Percentiles rank a stretch among this genome's conserved stretches.
Evolutionary conservation across 2,888 invertebrate genomes (phyloP).

Genomic region (Cephus runcator): DNA sequence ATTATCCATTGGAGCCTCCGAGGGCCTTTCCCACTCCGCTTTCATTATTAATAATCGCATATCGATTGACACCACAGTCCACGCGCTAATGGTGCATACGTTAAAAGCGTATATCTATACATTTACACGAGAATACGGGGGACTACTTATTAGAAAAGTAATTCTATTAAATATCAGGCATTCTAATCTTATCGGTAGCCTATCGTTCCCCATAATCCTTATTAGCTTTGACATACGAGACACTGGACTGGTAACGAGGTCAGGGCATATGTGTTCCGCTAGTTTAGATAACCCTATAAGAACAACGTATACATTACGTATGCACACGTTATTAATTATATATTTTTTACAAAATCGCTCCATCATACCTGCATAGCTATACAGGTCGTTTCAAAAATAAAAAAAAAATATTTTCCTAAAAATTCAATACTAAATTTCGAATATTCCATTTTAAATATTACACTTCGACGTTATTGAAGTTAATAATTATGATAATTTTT

Average conservation of each 20-base stretch:
- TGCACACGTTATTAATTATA: not conserved
- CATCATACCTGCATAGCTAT: not conserved
- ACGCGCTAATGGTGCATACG: not conserved
- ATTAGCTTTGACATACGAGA: not conserved
- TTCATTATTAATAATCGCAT: not conserved
- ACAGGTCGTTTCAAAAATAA: not conserved
- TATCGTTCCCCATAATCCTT: not conserved
- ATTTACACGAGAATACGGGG: not conserved
- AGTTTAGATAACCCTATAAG: not conserved
- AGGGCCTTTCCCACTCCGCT: not conserved
- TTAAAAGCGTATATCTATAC: not conserved
- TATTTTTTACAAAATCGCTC: not conserved
- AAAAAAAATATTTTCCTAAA: not conserved
- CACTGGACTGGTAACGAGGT: not conserved
- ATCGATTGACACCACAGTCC: not conserved
- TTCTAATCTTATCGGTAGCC: not conserved
- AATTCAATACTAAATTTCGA: not conserved
- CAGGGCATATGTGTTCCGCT: not conserved
- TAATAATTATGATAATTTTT: too few relatives aligned
- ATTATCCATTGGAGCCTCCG: conserved; percentile 15
- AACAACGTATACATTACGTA: not conserved
- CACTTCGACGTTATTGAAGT: too few relatives aligned
- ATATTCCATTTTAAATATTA: too few relatives aligned
- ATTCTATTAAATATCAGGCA: not conserved
- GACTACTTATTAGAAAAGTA: conserved; percentile 5